Evolutionary conservation across 2,797 vertebrate genomes (phyloP), one percentile per base, ranked within the genome.

Genomic region (Sebastes trivittatus): DNA sequence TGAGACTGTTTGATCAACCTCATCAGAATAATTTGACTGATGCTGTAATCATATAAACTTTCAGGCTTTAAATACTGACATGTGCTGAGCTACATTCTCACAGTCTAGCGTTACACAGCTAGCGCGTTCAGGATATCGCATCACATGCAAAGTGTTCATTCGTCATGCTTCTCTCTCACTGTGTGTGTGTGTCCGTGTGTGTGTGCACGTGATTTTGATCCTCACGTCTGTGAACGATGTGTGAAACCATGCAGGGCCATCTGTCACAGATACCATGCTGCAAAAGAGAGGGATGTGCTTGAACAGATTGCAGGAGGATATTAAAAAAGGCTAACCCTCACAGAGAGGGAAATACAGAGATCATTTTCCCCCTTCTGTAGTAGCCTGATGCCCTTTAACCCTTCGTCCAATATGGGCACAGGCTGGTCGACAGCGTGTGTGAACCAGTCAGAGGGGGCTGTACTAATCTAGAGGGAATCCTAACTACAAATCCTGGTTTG

Each of bases 221-320:
- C 70, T 52, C 4, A 11, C 3, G 4, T 81, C 62, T 87, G 22
- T 23, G 22, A 23, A 23, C 22, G 87, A 90, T 23, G 73, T 86
- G 89, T 89, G 87, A 91, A 89, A 80, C 87, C 88, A 90, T 86
- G 81, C 90, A 63, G 85, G 67, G 83, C 92, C 93, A 92, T 90
- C 92, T 93, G 92, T 91, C 87, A 77, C 75, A 75, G 73, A 79
- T 42, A 77, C 77, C 76, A 79, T 32, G 62, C 85, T 69, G 79
- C 55, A 64, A 74, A 67, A 67, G 46, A 60, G 61, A 58, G 63
- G 78, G 80, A 88, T 85, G 79, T 85, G 77, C 72, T 65, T 65
- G 42, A 80, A 77, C 38, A 80, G 83, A 88, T 77, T 81, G 85
- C 73, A 89, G 64, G 36, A 75, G 68, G 29, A 79, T 67, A n/a